Base-by-base conservation (phyloP, 2,888 invertebrate genomes). In the Dryococelus australis region DNA sequence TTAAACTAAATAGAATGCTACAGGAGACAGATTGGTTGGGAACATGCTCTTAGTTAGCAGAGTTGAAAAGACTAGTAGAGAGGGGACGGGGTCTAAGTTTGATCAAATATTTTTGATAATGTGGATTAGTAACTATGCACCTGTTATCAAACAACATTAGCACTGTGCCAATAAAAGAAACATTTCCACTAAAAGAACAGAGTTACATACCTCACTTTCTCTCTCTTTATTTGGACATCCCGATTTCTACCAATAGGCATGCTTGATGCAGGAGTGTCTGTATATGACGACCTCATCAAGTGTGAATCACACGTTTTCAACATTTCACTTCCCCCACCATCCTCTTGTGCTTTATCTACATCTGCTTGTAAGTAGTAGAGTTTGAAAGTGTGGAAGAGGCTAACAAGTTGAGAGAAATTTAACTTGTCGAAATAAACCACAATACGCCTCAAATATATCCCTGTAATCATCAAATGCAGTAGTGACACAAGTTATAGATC, bases 361-460 rank as follows among this genome's bases (percentile, higher is more conserved):
- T 16, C 16, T 20, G 24, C 65, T 65, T 65, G 65, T 20, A 24
- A 65, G 65, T 65, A 65, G 92, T 97, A 97, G 9, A 93, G 92
- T 90, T 95, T 95, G 91, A 96, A 96, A 89, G 95, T 95, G 90
- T 95, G 95, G 91, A 95, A 96, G 43, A 98, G 93, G 78, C 95
- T 93, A 85, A 96, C 96, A 88, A 97, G 95, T 93, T 97, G 97
- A 78, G 96, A 96, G 93, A 98, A 98, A 26, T 96, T 95, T 89
- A 98, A 93, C 91, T 96, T 97, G 90, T 98, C 97, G 91, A 98
- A 95, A 89, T 96, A 95, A 0, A 98, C 93, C 89, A 96, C 94
- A 91, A 98, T 96, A 91, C 98, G 94, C 89, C 98, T 94, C 89
- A 98, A 94, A 92, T 97, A 98, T 89, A 97, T 93, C 51, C 98